Evolutionary conservation across 1,140 invertebrate genomes (phyloP), one percentile per base, ranked within the genome.

Genomic region (Drosophila pandora): DNA sequence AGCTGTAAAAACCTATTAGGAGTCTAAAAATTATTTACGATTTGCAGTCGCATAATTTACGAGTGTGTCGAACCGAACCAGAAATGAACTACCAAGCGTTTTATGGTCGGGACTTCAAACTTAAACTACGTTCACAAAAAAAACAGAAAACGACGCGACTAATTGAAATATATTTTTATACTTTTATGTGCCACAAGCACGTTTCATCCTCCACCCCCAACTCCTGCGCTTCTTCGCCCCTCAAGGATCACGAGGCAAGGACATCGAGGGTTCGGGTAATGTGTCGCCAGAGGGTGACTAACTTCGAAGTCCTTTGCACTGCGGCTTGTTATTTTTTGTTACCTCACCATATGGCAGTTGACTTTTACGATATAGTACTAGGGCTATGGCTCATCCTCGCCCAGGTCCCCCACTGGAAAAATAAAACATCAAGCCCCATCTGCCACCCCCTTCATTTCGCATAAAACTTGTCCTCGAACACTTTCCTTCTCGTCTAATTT

Each of bases 11-110:
- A 69, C 57, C 81, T 76, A 85, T 87, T 75, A 81, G 74, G 64
- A 75, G 82, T 85, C 82, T 56, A 75, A 47, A 83, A 75, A 87
- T 85, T 82, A 85, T 87, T 87, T 87, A 87, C 82, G 82, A 88
- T 82, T 75, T 58, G 63, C 69, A 75, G 55, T 39, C 55, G 65
- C 65, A 68, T 87, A 88, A 87, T 87, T 87, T 87, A 87, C 79
- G 82, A 87, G 69, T 60, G 45, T 68, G 63, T 79, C 62, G 60
- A 67, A 54, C 45, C 59, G 61, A 49, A 50, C 45, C 58, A 57
- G 47, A 82, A 84, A 84, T 79, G 80, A 81, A 78, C 78, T 85
- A 70, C 41, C n/a, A 47, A 69, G 59, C 65, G 64, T 87, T 87
- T 87, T 87, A 88, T 71, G 70, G 78, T 54, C 58, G 30, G 61